A percentile compares a stretch with the other conserved stretches of the same genome.
phyloP scores from a whole-genome alignment of 2,113 vertebrate species.

The Alces alces region DNA sequence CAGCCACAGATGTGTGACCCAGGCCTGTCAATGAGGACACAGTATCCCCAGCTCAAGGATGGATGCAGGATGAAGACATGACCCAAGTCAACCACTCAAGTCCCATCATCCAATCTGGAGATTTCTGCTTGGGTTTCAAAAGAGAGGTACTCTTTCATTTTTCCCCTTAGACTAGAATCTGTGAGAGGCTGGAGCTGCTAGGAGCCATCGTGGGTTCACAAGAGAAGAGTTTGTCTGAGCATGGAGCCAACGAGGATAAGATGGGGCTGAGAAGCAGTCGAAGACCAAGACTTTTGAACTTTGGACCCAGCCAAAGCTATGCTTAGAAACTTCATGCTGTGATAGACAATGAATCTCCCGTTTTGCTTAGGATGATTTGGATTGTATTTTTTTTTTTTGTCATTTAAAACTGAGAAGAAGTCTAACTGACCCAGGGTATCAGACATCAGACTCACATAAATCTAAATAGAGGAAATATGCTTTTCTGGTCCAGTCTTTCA shows the following conservation, averaged over 20 bases:
- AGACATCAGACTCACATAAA: not conserved
- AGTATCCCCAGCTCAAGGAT: not conserved
- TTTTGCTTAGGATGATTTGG: not conserved
- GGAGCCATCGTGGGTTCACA: not conserved
- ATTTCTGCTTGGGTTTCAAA: not conserved
- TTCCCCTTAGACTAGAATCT: not conserved
- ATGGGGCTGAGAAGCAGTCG: not conserved
- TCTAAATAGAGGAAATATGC: conserved; percentile 27
- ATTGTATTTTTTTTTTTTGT: not conserved
- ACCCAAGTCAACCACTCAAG: not conserved
- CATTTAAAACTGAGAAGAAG: not conserved
- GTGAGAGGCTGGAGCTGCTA: not conserved
- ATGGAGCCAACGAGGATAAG: not conserved
- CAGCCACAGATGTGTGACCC: not conserved
- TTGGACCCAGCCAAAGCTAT: not conserved
- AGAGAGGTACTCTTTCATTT: not conserved
- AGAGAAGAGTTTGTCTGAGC: not conserved
- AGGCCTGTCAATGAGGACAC: not conserved
- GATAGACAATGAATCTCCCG: not conserved
- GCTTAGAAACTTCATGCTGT: not conserved
- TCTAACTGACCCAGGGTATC: not conserved
- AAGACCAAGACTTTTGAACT: not conserved
- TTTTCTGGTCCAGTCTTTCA: not conserved
- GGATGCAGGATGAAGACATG: not conserved
- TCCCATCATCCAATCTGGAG: not conserved